Base-by-base conservation (phyloP, 2,888 invertebrate genomes). In the Selenia dentaria region DNA sequence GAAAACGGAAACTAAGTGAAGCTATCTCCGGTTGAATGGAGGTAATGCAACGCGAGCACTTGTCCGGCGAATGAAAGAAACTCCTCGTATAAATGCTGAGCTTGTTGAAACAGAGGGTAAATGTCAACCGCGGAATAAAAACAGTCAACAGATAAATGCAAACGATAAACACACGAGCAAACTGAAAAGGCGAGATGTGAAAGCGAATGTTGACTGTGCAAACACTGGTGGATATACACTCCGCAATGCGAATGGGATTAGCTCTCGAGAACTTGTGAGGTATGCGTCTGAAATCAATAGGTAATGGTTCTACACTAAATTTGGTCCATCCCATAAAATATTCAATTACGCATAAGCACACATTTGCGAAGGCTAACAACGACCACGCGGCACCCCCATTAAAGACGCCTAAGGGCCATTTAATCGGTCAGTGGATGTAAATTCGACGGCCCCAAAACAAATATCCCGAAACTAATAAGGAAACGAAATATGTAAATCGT, bases 351-450 rank as follows among this genome's bases (percentile, higher is more conserved):
- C 87, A 87, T 87, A 88, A 84, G 90, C 80, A 89, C 88, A 88
- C 90, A 89, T 87, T 89, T 83, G 85, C 79, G 82, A 83, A 86
- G 86, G 86, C 88, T 74, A 86, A 86, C 90, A 85, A 85, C 89
- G 86, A 88, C 87, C 89, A 89, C 83, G 87, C 89, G 90, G 90
- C 80, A 86, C 88, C 88, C 89, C 90, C 88, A 89, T 89, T 90
- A 89, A 89, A 89, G 90, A 87, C 85, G 88, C 90, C 89, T 88
- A 88, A 89, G 88, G 90, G 90, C 88, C 88, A 88, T 90, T 89
- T 90, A 90, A 89, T 90, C 89, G 90, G 90, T 90, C 90, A 90
- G 90, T 85, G 84, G 83, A 90, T 89, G 90, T 89, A 90, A 89
- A 89, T 89, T 87, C 83, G 77, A 70, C 76, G 77, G 85, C 86